phyloP scores from a whole-genome alignment of 2,113 vertebrate genomes.

The Ctenodactylus gundi region DNA sequence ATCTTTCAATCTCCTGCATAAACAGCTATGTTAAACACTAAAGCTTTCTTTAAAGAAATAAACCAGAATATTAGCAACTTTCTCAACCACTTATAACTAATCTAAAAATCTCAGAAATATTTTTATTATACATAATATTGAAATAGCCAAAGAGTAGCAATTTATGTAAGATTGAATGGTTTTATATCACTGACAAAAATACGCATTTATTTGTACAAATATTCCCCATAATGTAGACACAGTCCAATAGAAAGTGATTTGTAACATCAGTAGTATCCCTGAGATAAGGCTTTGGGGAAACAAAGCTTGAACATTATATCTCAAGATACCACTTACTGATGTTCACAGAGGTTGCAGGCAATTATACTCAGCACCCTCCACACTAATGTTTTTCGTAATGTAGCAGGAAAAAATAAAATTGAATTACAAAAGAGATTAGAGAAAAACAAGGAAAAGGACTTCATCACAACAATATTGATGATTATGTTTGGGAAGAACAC shows the following conservation, averaged over 20 bases:
- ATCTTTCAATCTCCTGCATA: not conserved
- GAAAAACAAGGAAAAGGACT: not conserved
- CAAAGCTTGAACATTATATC: not conserved
- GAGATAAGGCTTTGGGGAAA: not conserved
- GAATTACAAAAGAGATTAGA: not conserved
- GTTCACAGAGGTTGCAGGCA: not conserved
- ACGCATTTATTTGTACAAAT: not conserved
- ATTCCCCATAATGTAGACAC: not conserved
- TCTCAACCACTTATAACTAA: not conserved
- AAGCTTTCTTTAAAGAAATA: not conserved
- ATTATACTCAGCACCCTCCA: not conserved
- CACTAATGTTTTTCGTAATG: not conserved
- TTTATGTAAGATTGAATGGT: rapidly evolving
- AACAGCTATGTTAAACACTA: not conserved
- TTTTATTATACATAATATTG: not conserved
- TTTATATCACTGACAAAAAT: not conserved
- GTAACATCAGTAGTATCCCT: not conserved
- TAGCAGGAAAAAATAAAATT: not conserved
- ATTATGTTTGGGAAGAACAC: not conserved
- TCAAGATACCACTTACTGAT: not conserved
- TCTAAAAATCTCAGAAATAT: not conserved
- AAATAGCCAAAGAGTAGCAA: not conserved
- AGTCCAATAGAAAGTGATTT: not conserved
- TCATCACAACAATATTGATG: not conserved
- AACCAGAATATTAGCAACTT: not conserved